A percentile compares a stretch with the other conserved stretches of the same genome.
Conservation (phyloP, 2,797 vertebrate genomes). For the Loriculus beryllinus region DNA sequence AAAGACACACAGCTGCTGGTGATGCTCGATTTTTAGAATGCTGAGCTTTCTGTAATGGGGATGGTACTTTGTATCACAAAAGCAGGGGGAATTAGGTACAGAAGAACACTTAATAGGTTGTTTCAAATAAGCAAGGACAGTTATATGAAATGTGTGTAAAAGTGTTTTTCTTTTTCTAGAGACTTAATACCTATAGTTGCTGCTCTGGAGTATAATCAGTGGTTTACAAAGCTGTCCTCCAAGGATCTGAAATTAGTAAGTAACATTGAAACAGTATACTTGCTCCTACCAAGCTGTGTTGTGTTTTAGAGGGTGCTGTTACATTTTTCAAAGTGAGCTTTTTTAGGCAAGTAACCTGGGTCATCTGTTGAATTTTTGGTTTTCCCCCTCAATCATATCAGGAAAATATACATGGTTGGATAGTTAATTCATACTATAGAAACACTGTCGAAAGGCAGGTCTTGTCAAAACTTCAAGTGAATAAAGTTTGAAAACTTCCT, state of each 20-base stretch:
- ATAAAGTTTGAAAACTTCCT: background rate
- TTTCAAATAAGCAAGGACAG: background rate
- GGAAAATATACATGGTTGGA: background rate
- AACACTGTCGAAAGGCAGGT: background rate
- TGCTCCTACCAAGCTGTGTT: background rate
- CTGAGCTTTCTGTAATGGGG: background rate
- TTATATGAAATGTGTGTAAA: background rate
- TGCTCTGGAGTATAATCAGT: conserved; percentile 95
- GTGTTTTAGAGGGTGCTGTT: background rate
- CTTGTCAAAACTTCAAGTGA: background rate
- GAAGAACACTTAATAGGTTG: background rate
- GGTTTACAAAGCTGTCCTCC: conserved; percentile 95
- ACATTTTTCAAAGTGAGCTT: background rate
- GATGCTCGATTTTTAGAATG: background rate
- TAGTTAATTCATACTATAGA: background rate
- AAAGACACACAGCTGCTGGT: background rate
- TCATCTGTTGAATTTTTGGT: background rate
- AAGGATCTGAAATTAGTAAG: conserved; percentile 96
- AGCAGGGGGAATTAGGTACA: background rate
- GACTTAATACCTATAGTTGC: conserved; percentile 97
- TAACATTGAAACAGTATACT: conserved; percentile 12
- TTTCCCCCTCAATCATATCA: background rate
- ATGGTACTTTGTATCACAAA: background rate
- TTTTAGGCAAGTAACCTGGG: background rate
- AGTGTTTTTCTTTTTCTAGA: conserved; percentile 74